A percentile compares a stretch with the other conserved stretches of the same genome.
phyloP scores from a whole-genome alignment of 2,113 vertebrate species.

The Mustela lutreola region DNA sequence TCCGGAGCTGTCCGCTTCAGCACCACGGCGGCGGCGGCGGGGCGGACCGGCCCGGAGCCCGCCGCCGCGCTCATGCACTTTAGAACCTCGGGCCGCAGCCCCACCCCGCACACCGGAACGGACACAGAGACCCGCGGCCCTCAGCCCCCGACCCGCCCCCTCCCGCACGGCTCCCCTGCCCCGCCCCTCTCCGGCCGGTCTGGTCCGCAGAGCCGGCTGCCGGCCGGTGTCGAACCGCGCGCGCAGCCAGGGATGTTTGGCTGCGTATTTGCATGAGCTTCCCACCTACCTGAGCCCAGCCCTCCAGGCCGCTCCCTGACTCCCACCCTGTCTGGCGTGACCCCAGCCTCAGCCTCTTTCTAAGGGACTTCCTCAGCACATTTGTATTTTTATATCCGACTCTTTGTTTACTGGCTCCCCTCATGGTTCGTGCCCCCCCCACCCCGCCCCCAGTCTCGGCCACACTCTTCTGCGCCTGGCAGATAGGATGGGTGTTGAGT shows the following conservation, averaged over 20 bases:
- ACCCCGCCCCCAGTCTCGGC: conserved; percentile 38
- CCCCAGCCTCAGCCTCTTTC: conserved; percentile 80
- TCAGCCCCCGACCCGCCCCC: conserved; percentile 62
- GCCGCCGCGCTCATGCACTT: conserved; percentile 81
- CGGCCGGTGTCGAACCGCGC: conserved; percentile 34
- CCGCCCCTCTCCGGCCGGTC: conserved; percentile 70
- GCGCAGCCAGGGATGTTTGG: conserved; percentile 80
- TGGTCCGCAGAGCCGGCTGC: conserved; percentile 58
- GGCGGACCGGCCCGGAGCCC: conserved; percentile 64
- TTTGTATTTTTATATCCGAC: conserved; percentile 86
- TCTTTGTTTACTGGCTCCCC: conserved; percentile 83
- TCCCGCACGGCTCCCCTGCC: conserved; percentile 80
- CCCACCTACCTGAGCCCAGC: conserved; percentile 69
- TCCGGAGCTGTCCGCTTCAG: conserved; percentile 85
- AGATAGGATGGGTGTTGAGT: conserved; percentile 74
- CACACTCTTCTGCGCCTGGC: conserved; percentile 82
- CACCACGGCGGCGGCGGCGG: conserved; percentile 77
- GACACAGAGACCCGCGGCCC: conserved; percentile 72
- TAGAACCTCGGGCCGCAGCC: conserved; percentile 83
- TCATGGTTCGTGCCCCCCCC: conserved; percentile 69
- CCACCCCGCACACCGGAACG: conserved; percentile 78
- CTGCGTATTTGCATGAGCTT: conserved; percentile 84
- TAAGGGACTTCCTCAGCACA: conserved; percentile 85
- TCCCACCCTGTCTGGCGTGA: conserved; percentile 72
- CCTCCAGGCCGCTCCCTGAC: conserved; percentile 50